Conservation (phyloP, 2,113 vertebrate genomes). For the Muscicapa adusta region DNA sequence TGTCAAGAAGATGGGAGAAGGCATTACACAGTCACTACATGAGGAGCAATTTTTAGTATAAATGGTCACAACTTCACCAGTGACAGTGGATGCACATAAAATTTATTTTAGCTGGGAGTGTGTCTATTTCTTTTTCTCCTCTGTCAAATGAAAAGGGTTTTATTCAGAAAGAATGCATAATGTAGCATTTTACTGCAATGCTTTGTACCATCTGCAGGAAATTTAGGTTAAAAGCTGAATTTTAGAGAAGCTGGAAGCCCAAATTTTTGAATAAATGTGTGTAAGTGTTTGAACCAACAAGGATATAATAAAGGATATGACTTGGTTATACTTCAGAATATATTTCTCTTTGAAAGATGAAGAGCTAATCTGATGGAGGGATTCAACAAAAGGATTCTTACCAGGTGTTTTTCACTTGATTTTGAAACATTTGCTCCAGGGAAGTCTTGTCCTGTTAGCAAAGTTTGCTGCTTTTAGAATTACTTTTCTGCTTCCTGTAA, state of each 20-base stretch:
- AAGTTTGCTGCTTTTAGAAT: neutral
- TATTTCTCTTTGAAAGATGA: neutral
- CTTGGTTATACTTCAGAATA: neutral
- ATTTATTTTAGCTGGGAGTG: neutral
- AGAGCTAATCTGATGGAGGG: neutral
- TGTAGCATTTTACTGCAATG: neutral
- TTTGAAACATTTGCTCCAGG: neutral
- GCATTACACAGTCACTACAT: neutral
- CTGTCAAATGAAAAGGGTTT: neutral
- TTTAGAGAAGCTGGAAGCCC: neutral
- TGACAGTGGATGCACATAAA: neutral
- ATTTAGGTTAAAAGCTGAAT: neutral
- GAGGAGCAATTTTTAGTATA: neutral
- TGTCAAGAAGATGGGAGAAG: neutral
- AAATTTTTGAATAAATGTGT: neutral
- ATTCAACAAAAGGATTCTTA: neutral
- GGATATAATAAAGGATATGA: neutral
- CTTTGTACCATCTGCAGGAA: neutral
- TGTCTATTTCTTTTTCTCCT: neutral
- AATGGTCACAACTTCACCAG: neutral
- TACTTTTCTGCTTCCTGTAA: neutral
- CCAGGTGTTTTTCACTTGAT: neutral
- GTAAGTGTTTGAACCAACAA: neutral
- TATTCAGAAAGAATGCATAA: neutral
- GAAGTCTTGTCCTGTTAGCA: neutral